These are phyloP conservation scores for Miltochrista miniata DNA, from an alignment of 2,888 invertebrate genomes.

Conservation along the genomic window DNA sequence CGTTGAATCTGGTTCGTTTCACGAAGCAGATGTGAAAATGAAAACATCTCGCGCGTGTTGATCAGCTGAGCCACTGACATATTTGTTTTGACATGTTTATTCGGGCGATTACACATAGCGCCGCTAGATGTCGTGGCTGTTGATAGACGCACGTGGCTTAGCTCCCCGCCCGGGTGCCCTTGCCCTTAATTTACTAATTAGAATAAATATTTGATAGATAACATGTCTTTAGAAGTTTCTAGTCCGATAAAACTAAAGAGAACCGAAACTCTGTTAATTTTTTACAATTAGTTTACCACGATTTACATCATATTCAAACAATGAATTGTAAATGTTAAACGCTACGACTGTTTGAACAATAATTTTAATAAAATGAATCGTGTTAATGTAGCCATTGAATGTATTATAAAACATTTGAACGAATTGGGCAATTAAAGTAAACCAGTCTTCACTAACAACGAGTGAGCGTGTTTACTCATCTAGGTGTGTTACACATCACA, in stretches of 20 bases:
- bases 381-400: not conserved
- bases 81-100: constrained; percentile 78
- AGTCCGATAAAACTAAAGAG: too few species aligned
- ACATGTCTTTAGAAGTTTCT: not conserved
- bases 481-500: constrained; percentile 24
- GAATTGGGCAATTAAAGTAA: not conserved
- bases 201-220: not conserved
- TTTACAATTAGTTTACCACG: too few species aligned
- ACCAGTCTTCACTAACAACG: constrained; percentile 4
- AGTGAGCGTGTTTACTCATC: constrained; percentile 17
- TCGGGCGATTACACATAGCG: constrained; percentile 46
- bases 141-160: constrained; percentile 39
- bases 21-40: constrained; percentile 41
- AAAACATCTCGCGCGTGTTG: constrained; percentile 60
- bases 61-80: constrained; percentile 80
- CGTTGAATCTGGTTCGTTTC: constrained; percentile 55
- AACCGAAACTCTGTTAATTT: too few species aligned
- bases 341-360: too few species aligned
- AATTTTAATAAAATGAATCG: not conserved
- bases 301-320: too few species aligned
- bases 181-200: constrained; percentile 24
- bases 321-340: too few species aligned
- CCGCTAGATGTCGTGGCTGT: constrained; percentile 71
- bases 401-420: not conserved
- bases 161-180: constrained; percentile 26